A percentile compares a stretch with the other conserved stretches of the same genome.
These are phyloP conservation scores for Drosophila teissieri DNA, from an alignment of 1,140 invertebrate genomes.

Conservation along the genomic window DNA sequence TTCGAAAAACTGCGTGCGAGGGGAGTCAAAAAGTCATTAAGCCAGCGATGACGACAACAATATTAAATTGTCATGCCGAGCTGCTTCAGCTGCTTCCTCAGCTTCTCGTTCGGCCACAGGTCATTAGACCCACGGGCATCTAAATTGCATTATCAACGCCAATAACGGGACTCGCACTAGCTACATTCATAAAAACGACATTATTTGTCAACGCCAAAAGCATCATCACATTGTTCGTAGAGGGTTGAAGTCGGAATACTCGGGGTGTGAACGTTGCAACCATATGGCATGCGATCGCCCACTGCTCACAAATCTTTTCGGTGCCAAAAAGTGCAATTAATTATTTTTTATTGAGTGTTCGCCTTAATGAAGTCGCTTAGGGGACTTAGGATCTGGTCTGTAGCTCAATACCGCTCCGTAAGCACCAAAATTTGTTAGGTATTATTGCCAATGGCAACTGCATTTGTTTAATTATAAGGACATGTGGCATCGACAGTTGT, in stretches of 20 bases:
- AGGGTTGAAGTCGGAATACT: conserved; percentile 6
- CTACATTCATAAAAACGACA: conserved; percentile 70
- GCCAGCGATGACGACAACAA: conserved; percentile 64
- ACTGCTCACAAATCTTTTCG: conserved; percentile 28
- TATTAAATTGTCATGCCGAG: conserved; percentile 57
- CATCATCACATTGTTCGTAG: conserved; percentile 17
- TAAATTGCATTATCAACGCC: conserved; percentile 80
- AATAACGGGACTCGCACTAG: conserved; percentile 64
- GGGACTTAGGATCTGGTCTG: neutral
- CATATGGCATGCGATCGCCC: conserved; percentile 53
- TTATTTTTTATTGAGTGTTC: conserved; percentile 78
- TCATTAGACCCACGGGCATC: conserved; percentile 73
- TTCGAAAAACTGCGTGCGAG: conserved; percentile 13
- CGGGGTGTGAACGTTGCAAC: conserved; percentile 62
- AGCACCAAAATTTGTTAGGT: conserved; percentile 75
- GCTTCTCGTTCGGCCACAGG: conserved; percentile 53
- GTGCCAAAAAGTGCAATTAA: conserved; percentile 78
- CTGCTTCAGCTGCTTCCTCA: conserved; percentile 23
- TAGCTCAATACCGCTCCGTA: conserved; percentile 23
- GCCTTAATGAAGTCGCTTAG: conserved; percentile 16
- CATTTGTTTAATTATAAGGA: conserved; percentile 77
- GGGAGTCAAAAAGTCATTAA: conserved; percentile 72
- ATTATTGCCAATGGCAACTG: conserved; percentile 64
- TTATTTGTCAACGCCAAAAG: conserved; percentile 82
- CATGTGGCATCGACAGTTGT: conserved; percentile 81